Conservation (phyloP, 2,888 invertebrate genomes). For the Drosophila paramelanica region DNA sequence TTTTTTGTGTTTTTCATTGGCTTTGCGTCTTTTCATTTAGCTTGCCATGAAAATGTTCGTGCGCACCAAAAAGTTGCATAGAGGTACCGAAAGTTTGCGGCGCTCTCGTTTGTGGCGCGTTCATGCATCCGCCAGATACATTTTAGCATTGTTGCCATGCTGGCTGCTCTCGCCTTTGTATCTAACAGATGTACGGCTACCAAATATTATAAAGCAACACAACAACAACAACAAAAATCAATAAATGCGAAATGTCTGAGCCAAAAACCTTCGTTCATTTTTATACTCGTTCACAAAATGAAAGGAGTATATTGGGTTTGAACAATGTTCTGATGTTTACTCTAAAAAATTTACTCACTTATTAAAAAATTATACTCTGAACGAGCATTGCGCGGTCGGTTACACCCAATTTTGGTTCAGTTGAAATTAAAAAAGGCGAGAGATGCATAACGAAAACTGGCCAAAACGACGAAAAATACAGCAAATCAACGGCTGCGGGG, state of each 20-base stretch:
- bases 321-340: too few relatives aligned
- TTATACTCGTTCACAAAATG: too few relatives aligned
- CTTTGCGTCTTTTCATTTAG: conserved; percentile 7
- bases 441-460: conserved; percentile 42
- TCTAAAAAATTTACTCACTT: too few relatives aligned
- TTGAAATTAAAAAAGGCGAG: conserved; percentile 34
- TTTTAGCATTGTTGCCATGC: conserved; percentile 45
- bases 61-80: conserved; percentile 38
- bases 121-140: conserved; percentile 36
- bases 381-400: too few relatives aligned
- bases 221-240: conserved; percentile 32
- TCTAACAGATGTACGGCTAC: conserved; percentile 38
- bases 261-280: conserved; percentile 17
- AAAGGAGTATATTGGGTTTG: too few relatives aligned
- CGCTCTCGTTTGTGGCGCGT: conserved; percentile 8
- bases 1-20: too few relatives aligned
- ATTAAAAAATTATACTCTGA: too few relatives aligned
- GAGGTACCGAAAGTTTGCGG: conserved; percentile 11
- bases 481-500: conserved; percentile 2
- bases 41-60: conserved; percentile 14
- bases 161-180: conserved; percentile 31
- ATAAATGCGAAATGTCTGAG: conserved; percentile 41
- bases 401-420: conserved; percentile 2
- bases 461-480: conserved; percentile 8
- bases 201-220: conserved; percentile 23